A percentile compares a stretch with the other conserved stretches of the same genome.
Conservation (phyloP, 2,113 vertebrate species). For the Calonectris borealis region DNA sequence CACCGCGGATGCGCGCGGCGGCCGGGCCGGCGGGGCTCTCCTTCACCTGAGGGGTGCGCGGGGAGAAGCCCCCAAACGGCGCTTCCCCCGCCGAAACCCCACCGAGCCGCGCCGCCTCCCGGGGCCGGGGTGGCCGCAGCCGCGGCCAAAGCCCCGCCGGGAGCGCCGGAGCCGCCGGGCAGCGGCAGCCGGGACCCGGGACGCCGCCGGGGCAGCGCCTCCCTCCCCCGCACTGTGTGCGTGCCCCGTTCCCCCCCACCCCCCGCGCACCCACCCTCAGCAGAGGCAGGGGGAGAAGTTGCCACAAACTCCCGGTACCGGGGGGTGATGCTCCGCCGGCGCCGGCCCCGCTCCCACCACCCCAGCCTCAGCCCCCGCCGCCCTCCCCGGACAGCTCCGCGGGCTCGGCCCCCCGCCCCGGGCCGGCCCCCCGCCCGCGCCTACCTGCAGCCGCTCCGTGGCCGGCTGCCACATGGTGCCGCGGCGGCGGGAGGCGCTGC, state of each 20-base stretch:
- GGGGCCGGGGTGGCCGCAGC: neutral
- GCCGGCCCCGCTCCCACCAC: too few species aligned
- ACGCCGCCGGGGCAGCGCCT: neutral
- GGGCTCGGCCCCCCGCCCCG: too few species aligned
- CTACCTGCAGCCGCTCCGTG: too few species aligned
- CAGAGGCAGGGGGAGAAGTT: neutral
- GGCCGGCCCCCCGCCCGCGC: too few species aligned
- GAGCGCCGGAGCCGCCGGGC: neutral
- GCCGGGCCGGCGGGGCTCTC: neutral
- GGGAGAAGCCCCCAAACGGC: neutral
- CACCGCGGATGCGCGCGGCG: neutral
- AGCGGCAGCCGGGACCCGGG: neutral
- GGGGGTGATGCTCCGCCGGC: neutral
- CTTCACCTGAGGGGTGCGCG: neutral
- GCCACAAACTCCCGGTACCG: neutral
- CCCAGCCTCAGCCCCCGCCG: too few species aligned
- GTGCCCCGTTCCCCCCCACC: neutral
- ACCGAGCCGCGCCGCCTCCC: neutral
- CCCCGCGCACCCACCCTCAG: neutral
- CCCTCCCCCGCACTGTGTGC: neutral
- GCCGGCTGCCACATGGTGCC: too few species aligned
- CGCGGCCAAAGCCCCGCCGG: neutral
- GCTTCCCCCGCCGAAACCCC: neutral
- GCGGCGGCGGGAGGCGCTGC: too few species aligned
- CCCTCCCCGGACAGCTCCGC: too few species aligned